These are phyloP conservation scores for Pangasius krempfi DNA, from an alignment of 2,797 vertebrate genomes.

Conservation along the genomic window DNA sequence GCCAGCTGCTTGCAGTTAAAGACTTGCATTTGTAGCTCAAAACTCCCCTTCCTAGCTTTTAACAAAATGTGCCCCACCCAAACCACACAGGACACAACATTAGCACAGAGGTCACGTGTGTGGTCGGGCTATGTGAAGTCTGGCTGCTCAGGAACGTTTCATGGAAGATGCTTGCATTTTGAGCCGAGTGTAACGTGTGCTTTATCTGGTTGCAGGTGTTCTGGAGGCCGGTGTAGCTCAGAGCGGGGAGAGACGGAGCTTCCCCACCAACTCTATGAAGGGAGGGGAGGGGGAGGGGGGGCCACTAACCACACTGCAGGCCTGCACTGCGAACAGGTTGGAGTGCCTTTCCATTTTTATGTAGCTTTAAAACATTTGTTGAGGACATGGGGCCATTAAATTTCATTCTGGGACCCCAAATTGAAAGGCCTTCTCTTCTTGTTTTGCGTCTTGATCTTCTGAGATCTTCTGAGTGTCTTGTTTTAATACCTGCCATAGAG, in stretches of 20 bases:
- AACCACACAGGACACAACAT: not conserved
- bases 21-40: not conserved
- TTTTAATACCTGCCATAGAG: conserved; percentile 17
- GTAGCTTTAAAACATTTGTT: not conserved
- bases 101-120: not conserved
- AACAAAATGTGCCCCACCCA: not conserved
- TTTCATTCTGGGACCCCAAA: not conserved
- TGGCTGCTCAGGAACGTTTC: conserved; percentile 2
- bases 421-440: not conserved
- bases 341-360: conserved; percentile 50
- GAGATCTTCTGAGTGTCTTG: not conserved
- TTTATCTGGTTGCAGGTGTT: conserved; percentile 63
- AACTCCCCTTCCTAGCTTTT: not conserved
- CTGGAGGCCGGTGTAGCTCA: conserved; percentile 62
- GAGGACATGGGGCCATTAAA: not conserved
- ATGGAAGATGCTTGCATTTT: conserved; percentile 44
- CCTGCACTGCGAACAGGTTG: conserved; percentile 73
- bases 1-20: conserved; percentile 35
- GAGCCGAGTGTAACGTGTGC: conserved; percentile 60
- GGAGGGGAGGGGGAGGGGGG: conserved; percentile 70
- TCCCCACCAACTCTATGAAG: conserved; percentile 78
- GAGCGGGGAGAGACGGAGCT: conserved; percentile 62
- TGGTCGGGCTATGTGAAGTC: conserved; percentile 37
- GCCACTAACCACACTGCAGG: conserved; percentile 57
- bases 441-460: not conserved